A percentile compares a stretch with the other conserved stretches of the same genome.
These are phyloP conservation scores for Scotopteryx bipunctaria DNA, from an alignment of 2,888 invertebrate genomes.

Conservation along the genomic window DNA sequence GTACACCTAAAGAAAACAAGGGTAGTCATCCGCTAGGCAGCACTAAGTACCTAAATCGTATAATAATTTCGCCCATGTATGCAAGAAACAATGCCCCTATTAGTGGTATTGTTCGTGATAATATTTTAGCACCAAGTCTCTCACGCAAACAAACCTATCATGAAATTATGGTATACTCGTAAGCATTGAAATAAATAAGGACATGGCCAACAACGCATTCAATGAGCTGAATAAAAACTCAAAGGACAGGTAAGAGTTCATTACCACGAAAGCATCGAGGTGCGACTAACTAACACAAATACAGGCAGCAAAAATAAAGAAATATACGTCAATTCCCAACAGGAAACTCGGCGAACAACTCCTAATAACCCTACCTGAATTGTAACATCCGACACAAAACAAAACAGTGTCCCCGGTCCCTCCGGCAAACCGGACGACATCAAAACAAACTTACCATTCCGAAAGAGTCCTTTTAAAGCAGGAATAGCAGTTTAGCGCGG, in stretches of 20 bases:
- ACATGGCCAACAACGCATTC: constrained; percentile 23
- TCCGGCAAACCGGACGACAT: background rate
- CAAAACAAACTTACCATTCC: constrained; percentile 4
- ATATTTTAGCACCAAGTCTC: constrained; percentile 36
- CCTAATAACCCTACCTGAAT: background rate
- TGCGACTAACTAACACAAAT: background rate
- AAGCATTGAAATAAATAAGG: constrained; percentile 20
- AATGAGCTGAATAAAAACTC: constrained; percentile 12
- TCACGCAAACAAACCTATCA: constrained; percentile 34
- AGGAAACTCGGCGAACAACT: background rate
- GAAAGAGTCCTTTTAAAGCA: background rate
- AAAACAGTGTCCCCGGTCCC: background rate
- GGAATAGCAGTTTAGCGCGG: background rate
- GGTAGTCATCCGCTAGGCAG: background rate
- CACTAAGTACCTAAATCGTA: background rate
- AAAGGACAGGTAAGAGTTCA: background rate
- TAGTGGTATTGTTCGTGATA: constrained; percentile 35
- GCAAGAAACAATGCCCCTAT: constrained; percentile 5
- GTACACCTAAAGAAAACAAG: too few relatives aligned
- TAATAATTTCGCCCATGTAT: background rate
- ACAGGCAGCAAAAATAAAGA: background rate
- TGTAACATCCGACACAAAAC: background rate
- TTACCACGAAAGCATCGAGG: background rate
- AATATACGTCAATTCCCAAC: background rate
- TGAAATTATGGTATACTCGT: constrained; percentile 3